phyloP scores from a whole-genome alignment of 1,140 invertebrate genomes.

The Drosophila ficusphila region DNA sequence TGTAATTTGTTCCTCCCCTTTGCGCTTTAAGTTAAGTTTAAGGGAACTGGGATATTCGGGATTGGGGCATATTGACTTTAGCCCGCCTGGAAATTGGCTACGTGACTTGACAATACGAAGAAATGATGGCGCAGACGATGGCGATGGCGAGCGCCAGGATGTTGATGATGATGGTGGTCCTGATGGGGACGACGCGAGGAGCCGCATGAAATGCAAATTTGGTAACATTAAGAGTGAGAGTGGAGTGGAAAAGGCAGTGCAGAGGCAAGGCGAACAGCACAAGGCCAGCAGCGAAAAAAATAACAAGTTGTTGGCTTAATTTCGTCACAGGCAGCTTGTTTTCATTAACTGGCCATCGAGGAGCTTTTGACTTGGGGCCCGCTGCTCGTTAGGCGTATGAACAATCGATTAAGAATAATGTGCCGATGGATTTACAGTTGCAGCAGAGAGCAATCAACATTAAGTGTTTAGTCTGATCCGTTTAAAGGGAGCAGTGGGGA shows the following conservation, averaged over 20 bases:
- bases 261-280: neutral
- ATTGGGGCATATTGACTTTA: slow-evolving; percentile 74
- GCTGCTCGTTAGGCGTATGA: slow-evolving; percentile 72
- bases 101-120: slow-evolving; percentile 77
- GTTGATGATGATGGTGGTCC: slow-evolving; percentile 37
- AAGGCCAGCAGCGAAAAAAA: slow-evolving; percentile 33
- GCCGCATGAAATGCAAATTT: slow-evolving; percentile 79
- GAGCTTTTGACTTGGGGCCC: slow-evolving; percentile 32
- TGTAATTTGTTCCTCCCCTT: slow-evolving; percentile 2
- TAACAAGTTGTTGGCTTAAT: slow-evolving; percentile 61
- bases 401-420: slow-evolving; percentile 77
- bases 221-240: slow-evolving; percentile 60
- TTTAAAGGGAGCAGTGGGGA: neutral
- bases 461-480: slow-evolving; percentile 64
- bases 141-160: slow-evolving; percentile 14
- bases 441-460: slow-evolving; percentile 65
- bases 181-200: slow-evolving; percentile 35
- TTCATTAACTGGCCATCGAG: slow-evolving; percentile 72
- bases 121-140: slow-evolving; percentile 33
- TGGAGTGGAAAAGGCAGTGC: neutral
- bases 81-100: slow-evolving; percentile 71
- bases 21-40: slow-evolving; percentile 10
- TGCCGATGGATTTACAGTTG: slow-evolving; percentile 68
- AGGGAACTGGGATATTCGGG: slow-evolving; percentile 22
- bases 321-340: slow-evolving; percentile 76